phyloP scores from a whole-genome alignment of 2,113 vertebrate species.

The Paramisgurnus dabryanus region DNA sequence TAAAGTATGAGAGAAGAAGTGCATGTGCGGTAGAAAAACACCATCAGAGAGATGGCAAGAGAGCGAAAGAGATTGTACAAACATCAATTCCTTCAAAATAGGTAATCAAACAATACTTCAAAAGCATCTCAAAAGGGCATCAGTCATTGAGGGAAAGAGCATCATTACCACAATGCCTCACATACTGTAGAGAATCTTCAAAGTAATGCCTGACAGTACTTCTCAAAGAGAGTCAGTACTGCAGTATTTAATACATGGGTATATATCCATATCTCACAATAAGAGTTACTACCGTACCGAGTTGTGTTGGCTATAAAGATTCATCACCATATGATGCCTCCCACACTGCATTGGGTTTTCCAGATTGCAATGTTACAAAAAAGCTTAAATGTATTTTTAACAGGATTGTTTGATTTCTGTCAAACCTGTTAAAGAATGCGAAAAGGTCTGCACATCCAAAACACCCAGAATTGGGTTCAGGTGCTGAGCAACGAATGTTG shows the following conservation, averaged over 20 bases:
- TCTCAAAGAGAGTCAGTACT: background rate
- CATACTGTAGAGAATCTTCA: slow-evolving; percentile 15
- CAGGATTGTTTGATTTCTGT: background rate
- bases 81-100: slow-evolving; percentile 10
- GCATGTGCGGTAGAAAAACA: background rate
- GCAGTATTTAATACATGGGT: too few species aligned
- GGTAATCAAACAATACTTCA: slow-evolving; percentile 5
- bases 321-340: too few species aligned
- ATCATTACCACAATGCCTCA: slow-evolving; percentile 5
- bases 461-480: too few species aligned
- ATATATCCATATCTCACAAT: too few species aligned
- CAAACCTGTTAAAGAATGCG: too few species aligned
- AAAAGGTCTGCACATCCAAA: too few species aligned
- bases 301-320: too few species aligned
- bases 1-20: background rate
- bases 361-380: too few species aligned
- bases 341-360: too few species aligned
- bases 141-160: background rate
- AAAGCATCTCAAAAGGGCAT: slow-evolving; percentile 25
- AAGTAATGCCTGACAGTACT: slow-evolving; percentile 3
- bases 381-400: too few species aligned
- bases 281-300: too few species aligned
- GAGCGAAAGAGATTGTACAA: background rate
- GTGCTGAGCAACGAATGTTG: too few species aligned
- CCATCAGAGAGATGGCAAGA: background rate